phyloP scores from a whole-genome alignment of 2,797 vertebrate genomes.

The Mus caroli region DNA sequence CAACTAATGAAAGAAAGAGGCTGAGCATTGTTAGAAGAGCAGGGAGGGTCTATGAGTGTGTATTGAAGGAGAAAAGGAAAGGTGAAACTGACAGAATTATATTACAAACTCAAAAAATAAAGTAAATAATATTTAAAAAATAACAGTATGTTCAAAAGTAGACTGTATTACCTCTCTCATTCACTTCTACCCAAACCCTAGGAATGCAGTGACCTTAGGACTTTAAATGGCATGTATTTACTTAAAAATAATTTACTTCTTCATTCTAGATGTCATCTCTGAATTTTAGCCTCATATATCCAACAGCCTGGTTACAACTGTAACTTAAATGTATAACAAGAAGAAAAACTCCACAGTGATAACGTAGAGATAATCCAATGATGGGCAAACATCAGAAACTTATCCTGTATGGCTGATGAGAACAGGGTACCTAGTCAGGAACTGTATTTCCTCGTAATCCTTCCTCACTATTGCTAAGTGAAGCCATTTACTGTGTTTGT shows the following conservation, averaged over 20 bases:
- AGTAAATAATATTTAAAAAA: neutral
- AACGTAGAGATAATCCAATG: neutral
- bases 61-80: neutral
- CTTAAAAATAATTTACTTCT: neutral
- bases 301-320: neutral
- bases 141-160: neutral
- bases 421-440: neutral
- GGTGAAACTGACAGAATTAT: neutral
- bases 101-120: neutral
- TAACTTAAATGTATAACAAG: neutral
- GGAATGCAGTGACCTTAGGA: neutral
- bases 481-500: accelerated
- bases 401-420: neutral
- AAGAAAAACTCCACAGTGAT: neutral
- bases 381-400: neutral
- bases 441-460: neutral
- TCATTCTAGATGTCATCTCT: neutral
- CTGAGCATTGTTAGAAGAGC: neutral
- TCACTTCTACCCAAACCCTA: neutral
- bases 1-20: neutral
- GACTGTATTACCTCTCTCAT: neutral
- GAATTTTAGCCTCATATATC: neutral
- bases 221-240: neutral
- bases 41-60: neutral
- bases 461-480: neutral